Base-by-base conservation (phyloP, 1,140 invertebrate species). In the Dendroctonus ponderosae region DNA sequence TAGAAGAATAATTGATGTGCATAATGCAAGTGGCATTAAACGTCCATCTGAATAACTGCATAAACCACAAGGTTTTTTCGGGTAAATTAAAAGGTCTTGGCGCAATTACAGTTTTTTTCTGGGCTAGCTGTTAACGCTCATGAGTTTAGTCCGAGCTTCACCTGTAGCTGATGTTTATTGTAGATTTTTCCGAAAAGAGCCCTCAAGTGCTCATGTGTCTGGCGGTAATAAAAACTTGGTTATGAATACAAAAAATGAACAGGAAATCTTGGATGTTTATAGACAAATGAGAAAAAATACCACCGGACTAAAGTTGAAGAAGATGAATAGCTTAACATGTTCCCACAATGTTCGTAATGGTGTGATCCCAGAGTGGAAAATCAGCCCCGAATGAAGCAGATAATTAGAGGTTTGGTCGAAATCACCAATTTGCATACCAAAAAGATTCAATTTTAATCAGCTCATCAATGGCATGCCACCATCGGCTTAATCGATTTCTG, bases 381-480 rank as follows among this genome's bases (percentile, higher is more conserved):
- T 15, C 7, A 52, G 60, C 40, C 43, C 48, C 26, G 44, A 62
- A 62, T 62, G 37, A 62, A 52, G 60, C 48, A 62, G 60, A 62
- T 52, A 62, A 62, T 62, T 62, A 52, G 8, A 41, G 60, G 60
- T 62, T 62, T 50, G 6, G 7, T 7, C 40, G 5, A 62, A 52
- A 37, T 38, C 48, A 52, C 38, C 60, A 62, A 62, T 62, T 62
- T 62, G 60, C 60, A 62, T 62, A 62, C 60, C 38, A 15, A 57
- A 57, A 44, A 2, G 43, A 46, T 7, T 57, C 8, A 57, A 43
- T 57, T 57, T 42, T 57, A 14, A 38, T 14, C 5, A 12, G 26
- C 26, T 26, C 26, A 26, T 26, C 26, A 26, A 26, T 3, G 26
- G 26, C 26, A 26, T 26, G 26, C 26, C 26, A 26, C 26, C 26